Percentiles rank a stretch among this genome's conserved stretches.
Conservation (phyloP, 2,797 vertebrate species). For the Gymnothorax javanicus region DNA sequence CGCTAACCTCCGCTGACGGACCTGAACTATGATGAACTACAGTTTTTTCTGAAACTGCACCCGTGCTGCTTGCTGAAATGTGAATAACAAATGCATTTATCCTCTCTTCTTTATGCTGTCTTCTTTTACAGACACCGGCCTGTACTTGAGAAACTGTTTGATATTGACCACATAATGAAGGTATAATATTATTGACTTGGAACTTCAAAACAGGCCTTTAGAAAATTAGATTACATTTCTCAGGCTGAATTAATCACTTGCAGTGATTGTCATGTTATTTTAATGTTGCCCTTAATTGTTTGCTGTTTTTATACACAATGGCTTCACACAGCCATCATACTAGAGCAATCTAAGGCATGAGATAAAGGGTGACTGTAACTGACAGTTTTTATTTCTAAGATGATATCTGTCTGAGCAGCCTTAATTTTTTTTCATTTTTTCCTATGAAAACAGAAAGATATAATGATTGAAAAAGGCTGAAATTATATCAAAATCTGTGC, state of each 20-base stretch:
- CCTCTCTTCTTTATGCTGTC: background rate
- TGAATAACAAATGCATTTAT: background rate
- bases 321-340: background rate
- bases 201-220: background rate
- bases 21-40: background rate
- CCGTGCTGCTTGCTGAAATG: background rate
- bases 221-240: background rate
- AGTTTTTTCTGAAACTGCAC: constrained; percentile 5
- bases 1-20: background rate
- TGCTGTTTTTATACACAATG: background rate
- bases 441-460: background rate
- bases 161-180: constrained; percentile 98
- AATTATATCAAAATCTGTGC: background rate
- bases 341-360: background rate
- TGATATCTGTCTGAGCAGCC: background rate
- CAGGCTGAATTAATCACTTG: background rate
- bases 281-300: background rate
- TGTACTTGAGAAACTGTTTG: constrained; percentile 89
- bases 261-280: background rate
- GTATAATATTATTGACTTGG: constrained; percentile 58
- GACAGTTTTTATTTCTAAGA: background rate
- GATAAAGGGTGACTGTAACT: background rate
- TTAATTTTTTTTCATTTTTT: background rate
- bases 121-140: constrained; percentile 82
- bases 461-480: background rate